phyloP scores from a whole-genome alignment of 2,113 vertebrate genomes.

The Phylloscopus trochiloides region DNA sequence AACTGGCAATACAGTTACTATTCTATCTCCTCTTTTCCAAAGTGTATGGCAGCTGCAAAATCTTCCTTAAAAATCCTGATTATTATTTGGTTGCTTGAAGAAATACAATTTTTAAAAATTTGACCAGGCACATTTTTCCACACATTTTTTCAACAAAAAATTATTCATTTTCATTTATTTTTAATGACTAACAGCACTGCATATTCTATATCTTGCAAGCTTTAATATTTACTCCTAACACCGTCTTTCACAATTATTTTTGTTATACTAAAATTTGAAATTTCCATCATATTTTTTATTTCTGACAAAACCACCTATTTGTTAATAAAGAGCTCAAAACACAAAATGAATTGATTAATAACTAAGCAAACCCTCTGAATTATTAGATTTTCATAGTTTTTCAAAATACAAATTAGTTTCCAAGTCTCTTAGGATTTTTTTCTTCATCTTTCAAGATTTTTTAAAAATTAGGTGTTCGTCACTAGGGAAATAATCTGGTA shows the following conservation, averaged over 20 bases:
- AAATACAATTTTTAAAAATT: rapidly evolving
- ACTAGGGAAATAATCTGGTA: background rate
- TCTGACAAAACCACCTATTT: background rate
- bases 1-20: background rate
- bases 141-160: background rate
- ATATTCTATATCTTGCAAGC: background rate
- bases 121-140: background rate
- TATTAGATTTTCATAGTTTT: background rate
- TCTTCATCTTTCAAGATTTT: background rate
- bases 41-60: background rate
- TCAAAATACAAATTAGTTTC: background rate
- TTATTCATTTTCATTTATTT: rapidly evolving
- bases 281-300: background rate
- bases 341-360: background rate
- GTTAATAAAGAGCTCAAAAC: background rate
- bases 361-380: background rate
- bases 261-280: background rate
- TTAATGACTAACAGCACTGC: background rate
- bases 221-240: background rate
- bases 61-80: background rate
- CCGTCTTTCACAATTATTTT: background rate
- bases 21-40: background rate
- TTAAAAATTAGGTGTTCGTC: background rate
- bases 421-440: background rate
- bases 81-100: background rate